phyloP scores from a whole-genome alignment of 64 coral and sea anemone species.

The Acropora tenuis region DNA sequence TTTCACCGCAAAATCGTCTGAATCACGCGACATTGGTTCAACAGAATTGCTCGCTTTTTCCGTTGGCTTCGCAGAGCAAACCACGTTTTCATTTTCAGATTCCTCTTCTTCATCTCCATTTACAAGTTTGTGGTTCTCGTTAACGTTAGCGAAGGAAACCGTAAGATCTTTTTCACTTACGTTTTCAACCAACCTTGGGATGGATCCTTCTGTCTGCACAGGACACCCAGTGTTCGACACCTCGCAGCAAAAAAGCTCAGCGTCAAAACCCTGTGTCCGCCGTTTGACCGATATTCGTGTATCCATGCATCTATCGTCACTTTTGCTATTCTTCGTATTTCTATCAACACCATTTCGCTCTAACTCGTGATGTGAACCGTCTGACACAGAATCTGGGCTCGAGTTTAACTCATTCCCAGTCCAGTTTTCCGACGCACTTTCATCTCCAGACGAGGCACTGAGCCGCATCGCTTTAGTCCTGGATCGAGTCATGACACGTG shows the following conservation, averaged over 20 bases:
- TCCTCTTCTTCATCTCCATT: neutral
- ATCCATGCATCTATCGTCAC: neutral
- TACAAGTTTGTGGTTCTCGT: neutral
- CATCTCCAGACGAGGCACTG: constrained; percentile 3
- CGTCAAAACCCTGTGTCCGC: neutral
- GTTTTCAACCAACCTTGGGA: neutral
- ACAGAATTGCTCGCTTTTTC: neutral
- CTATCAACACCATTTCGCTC: neutral
- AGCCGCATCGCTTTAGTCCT: constrained; percentile 13
- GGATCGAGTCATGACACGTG: constrained; percentile 40
- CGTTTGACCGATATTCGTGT: neutral
- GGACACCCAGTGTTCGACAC: neutral
- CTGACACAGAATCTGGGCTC: neutral
- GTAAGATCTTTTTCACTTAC: no score
- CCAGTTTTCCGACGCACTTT: neutral
- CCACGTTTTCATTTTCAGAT: neutral
- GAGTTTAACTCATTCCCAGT: neutral
- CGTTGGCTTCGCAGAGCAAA: neutral
- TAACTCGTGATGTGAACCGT: neutral
- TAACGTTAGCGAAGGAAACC: no score
- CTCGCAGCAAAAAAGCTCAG: neutral
- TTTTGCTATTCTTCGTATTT: neutral
- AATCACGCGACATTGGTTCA: neutral
- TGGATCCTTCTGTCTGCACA: neutral
- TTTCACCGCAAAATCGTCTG: neutral